These are phyloP conservation scores for Telmatochromis sp. DNA, from an alignment of 2,113 vertebrate species.

Conservation along the genomic window DNA sequence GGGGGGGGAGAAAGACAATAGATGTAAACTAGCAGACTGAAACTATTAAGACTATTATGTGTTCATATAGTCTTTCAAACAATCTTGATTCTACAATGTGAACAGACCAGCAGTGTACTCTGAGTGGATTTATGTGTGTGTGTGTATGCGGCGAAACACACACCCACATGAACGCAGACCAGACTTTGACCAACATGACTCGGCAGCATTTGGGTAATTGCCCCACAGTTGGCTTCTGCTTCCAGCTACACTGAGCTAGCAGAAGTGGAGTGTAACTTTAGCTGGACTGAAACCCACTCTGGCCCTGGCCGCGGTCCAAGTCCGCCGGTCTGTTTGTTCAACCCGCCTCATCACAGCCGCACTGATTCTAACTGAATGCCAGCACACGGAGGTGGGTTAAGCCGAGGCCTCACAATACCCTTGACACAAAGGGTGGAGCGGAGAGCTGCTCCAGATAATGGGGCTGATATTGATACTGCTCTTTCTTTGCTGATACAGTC, in stretches of 20 bases:
- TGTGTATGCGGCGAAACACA: background rate
- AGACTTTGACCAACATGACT: constrained; percentile 32
- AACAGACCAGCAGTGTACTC: background rate
- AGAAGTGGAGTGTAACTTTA: constrained; percentile 16
- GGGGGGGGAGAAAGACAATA: background rate
- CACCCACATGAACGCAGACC: constrained; percentile 11
- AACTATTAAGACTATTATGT: background rate
- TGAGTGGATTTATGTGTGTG: background rate
- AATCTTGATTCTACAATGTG: background rate
- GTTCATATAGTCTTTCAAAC: background rate
- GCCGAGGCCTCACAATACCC: constrained; percentile 11
- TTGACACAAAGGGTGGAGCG: constrained; percentile 2
- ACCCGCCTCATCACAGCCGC: background rate
- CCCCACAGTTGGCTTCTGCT: constrained; percentile 15
- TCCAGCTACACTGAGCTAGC: constrained; percentile 14
- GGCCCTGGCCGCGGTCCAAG: constrained; percentile 18
- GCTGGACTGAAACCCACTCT: constrained; percentile 16
- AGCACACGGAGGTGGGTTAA: constrained; percentile 8
- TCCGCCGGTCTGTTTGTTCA: constrained; percentile 8
- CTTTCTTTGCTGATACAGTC: background rate
- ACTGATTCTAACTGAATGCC: constrained; percentile 2
- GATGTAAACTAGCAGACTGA: background rate
- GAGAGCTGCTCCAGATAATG: constrained; percentile 15
- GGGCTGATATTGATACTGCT: constrained; percentile 9
- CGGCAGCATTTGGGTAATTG: constrained; percentile 10